Base-by-base conservation (phyloP, 2,797 vertebrate genomes). In the Mycteria americana region DNA sequence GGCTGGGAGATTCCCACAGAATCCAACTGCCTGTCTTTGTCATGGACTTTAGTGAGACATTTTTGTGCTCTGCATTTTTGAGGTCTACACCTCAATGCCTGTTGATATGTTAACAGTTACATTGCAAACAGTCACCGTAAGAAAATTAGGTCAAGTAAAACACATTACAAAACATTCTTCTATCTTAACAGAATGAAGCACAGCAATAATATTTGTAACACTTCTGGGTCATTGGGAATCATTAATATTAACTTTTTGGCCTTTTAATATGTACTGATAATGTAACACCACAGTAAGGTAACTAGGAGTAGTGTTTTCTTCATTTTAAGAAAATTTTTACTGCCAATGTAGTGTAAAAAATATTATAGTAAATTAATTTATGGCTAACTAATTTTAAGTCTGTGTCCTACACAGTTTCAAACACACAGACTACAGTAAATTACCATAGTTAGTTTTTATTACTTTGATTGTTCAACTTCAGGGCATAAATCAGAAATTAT, bases 331-430 rank as follows among this genome's bases (percentile, higher is more conserved):
- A 2, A 1, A 43, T 31, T 84, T 78, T 67, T 13, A 82, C 18
- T 65, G 30, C 8, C 16, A 67, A 6, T 18, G 13, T 39, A 65
- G 11, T 31, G 18, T 72, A 67, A 91, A 88, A 84, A 63, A 19
- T 48, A 19, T 53, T n/a, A 35, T 16, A 62, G 25, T 39, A 46
- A 46, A 54, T 46, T 70, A 51, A 37, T 21, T 48, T 62, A 68
- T 24, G 4, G 3, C 3, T 57, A 2, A 0, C 56, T 57, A 2
- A 0, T 60, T n/a, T 64, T 27, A 77, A 33, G 17, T 70, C 88
- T 77, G 30, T 46, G 21, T 48, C 27, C 63, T 53, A 27, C 33
- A 33, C 9, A 41, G 2, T 83, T 59, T 88, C 69, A 80, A 93
- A 92, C 7, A 64, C 46, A 80, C 3, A 50, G 10, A 70, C 28